Base-by-base conservation (phyloP, 2,888 invertebrate genomes). In the Xanthia icteritia region DNA sequence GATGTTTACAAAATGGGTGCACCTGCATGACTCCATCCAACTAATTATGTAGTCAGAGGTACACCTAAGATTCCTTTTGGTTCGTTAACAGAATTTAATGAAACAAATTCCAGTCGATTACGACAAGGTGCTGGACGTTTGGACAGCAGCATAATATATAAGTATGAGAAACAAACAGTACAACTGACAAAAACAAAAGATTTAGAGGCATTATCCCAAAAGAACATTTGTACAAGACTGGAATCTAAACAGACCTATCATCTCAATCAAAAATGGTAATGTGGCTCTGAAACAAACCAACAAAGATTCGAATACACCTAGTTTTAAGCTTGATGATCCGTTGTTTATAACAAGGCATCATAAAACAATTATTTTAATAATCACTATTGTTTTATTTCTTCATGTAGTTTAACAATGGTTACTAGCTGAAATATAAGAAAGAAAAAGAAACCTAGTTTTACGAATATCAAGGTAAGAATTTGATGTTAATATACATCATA, bases 391-490 rank as follows among this genome's bases (percentile, higher is more conserved):
- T 71, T 60, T 54, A 51, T 61, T 36, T 54, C 11, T 51, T 45
- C 17, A 20, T 4, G 11, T n/a, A 39, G 15, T 48, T 51, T 8
- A 76, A 42, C 42, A 42, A 48, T 5, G 13, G 17, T n/a, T 20
- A 23, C 8, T 23, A 36, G 27, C n/a, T 45, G 5, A 54, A 64
- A 56, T 56, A 77, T 2, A 76, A 51, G 15, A 42, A 82, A 9
- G 4, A 64, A 76, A 1, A 77, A 58, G 15, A 51, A 82, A 17
- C 8, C 23, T 54, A 36, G 11, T 76, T 79, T 60, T 39, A 76
- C 13, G 42, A 79, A 39, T 82, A 11, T n/a, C 77, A 66, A 76
- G 78, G 64, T 60, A 65, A 82, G 17, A 58, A 60, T 23, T 36
- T 58, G 11, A 60, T 60, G 27, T 65, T 63, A 82, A 65, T 79